Conservation (phyloP, 23 tunicate species). For the Phallusia fumigata region DNA sequence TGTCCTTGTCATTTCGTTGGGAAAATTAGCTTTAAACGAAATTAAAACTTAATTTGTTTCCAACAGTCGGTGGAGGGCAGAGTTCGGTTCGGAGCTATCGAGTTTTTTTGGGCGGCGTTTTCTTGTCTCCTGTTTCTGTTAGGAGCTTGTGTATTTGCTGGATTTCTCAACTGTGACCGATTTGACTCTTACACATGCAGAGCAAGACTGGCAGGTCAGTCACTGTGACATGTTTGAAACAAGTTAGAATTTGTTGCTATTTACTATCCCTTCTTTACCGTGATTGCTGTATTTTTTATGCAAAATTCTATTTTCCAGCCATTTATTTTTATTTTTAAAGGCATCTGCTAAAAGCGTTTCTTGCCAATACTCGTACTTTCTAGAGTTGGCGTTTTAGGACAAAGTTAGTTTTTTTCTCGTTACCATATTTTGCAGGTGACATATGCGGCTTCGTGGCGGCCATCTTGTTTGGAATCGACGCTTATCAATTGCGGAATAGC, state of each 20-base stretch:
- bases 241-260: too few relatives aligned
- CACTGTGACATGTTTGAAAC: not conserved
- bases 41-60: not conserved
- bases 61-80: conserved; percentile 29
- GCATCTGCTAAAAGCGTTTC: too few relatives aligned
- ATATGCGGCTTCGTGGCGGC: conserved; percentile 65
- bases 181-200: conserved; percentile 13
- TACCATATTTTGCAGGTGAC: conserved; percentile 24
- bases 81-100: conserved; percentile 41
- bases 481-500: conserved; percentile 41
- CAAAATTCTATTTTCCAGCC: too few relatives aligned
- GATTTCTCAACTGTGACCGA: conserved; percentile 32
- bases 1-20: too few relatives aligned
- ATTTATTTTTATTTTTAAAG: too few relatives aligned
- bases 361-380: too few relatives aligned
- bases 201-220: conserved; percentile 27
- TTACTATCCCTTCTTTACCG: too few relatives aligned
- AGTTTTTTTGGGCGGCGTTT: conserved; percentile 77
- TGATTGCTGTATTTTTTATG: too few relatives aligned
- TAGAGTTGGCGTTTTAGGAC: too few relatives aligned
- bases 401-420: not conserved
- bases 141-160: conserved; percentile 64
- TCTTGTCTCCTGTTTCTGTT: conserved; percentile 49
- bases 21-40: too few relatives aligned
- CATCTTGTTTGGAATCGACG: conserved; percentile 60